phyloP scores from a whole-genome alignment of 2,888 invertebrate species.

The Caenorhabditis sulstoni region DNA sequence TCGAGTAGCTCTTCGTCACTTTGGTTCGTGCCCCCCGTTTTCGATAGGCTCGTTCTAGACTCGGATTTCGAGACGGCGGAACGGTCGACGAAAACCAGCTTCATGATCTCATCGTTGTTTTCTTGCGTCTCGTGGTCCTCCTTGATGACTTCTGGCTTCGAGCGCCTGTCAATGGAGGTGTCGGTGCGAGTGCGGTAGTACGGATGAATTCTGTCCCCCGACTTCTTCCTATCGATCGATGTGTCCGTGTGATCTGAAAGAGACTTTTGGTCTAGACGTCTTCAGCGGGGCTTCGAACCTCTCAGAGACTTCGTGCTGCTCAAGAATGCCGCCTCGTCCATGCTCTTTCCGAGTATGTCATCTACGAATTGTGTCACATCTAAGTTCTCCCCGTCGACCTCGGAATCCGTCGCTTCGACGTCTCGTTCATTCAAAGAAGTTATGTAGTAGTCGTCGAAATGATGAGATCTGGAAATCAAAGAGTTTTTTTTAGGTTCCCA shows the following conservation, averaged over 20 bases:
- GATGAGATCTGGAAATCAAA: background rate
- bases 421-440: slow-evolving; percentile 40
- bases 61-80: slow-evolving; percentile 19
- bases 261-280: background rate
- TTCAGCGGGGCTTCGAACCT: background rate
- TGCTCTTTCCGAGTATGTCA: slow-evolving; percentile 62
- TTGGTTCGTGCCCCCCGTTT: slow-evolving; percentile 8
- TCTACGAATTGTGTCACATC: slow-evolving; percentile 63
- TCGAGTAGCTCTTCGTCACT: slow-evolving; percentile 50
- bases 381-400: slow-evolving; percentile 26
- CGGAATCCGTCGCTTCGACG: slow-evolving; percentile 25
- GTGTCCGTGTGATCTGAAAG: slow-evolving; percentile 60
- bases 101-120: slow-evolving; percentile 33
- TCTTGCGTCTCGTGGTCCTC: slow-evolving; percentile 25
- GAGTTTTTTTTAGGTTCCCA: background rate
- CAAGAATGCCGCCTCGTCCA: slow-evolving; percentile 66
- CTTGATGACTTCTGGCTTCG: slow-evolving; percentile 30
- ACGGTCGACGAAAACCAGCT: slow-evolving; percentile 41
- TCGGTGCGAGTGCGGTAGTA: slow-evolving; percentile 53
- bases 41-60: slow-evolving; percentile 16
- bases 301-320: slow-evolving; percentile 44
- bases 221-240: slow-evolving; percentile 61
- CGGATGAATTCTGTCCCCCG: slow-evolving; percentile 25
- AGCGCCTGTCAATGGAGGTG: slow-evolving; percentile 41
- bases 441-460: slow-evolving; percentile 58